Conservation (phyloP, 2,113 vertebrate species). For the Pseudorectes ferrugineus region DNA sequence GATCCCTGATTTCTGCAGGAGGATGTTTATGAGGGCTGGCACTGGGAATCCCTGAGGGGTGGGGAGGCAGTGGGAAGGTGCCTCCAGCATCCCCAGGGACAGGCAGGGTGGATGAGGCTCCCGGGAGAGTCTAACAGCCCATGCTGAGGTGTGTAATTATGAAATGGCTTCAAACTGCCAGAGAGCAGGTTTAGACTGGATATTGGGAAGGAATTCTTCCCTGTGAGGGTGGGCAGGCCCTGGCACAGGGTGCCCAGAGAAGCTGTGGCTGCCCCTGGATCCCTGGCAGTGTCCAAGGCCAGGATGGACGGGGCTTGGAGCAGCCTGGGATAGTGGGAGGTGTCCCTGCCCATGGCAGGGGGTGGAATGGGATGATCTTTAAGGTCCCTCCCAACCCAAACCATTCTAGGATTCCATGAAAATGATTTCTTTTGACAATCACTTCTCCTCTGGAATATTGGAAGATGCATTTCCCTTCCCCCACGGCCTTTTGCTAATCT, state of each 20-base stretch:
- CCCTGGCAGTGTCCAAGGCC: background rate
- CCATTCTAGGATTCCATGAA: no score
- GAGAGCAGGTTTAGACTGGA: background rate
- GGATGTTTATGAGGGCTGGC: background rate
- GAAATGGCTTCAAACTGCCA: background rate
- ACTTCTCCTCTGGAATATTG: background rate
- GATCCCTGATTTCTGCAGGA: background rate
- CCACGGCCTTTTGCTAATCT: accelerated
- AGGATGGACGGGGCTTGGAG: accelerated
- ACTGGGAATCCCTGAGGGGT: background rate
- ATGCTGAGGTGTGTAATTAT: background rate
- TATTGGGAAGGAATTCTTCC: accelerated
- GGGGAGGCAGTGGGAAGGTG: background rate
- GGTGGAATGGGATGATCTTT: background rate
- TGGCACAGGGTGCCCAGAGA: background rate
- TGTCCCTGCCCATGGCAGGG: background rate
- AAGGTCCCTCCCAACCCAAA: background rate
- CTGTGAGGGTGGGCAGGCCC: accelerated
- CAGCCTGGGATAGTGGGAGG: accelerated
- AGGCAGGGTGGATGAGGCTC: background rate
- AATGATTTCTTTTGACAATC: background rate
- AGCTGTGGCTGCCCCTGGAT: background rate
- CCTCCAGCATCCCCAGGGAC: background rate
- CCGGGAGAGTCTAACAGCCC: background rate
- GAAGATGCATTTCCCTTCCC: background rate